Percentiles rank a stretch among this genome's conserved stretches.
Evolutionary conservation across 2,797 vertebrate genomes (phyloP).

Genomic region (Chloroceryle amazona): DNA sequence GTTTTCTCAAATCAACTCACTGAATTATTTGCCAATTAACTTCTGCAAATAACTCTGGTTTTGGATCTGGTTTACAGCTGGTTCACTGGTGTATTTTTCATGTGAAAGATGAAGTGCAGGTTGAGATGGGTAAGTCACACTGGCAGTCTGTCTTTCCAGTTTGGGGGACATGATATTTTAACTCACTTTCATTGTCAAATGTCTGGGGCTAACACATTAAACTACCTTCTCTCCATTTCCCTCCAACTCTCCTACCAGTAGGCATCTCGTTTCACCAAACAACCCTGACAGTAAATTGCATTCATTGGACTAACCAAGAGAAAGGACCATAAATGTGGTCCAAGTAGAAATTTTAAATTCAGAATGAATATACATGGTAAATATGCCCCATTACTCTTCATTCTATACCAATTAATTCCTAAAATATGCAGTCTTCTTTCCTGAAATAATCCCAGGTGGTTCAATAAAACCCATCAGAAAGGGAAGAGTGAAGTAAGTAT

Average conservation of each 20-base stretch:
- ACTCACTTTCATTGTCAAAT: background rate
- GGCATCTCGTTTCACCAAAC: background rate
- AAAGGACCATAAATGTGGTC: background rate
- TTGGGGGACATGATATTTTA: background rate
- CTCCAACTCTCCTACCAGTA: background rate
- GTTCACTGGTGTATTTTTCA: rapidly evolving
- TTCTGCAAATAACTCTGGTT: background rate
- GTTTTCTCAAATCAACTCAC: background rate
- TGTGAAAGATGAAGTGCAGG: background rate
- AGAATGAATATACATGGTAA: background rate
- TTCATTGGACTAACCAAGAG: background rate
- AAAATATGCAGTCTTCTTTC: background rate
- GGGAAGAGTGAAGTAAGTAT: background rate
- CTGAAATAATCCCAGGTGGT: background rate
- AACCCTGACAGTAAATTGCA: background rate
- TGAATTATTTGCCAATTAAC: background rate
- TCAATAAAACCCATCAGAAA: conserved; percentile 13
- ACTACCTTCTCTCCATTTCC: background rate
- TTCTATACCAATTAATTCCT: background rate
- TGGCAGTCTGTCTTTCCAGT: rapidly evolving
- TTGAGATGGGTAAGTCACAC: background rate
- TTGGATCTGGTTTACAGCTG: background rate
- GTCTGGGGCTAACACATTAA: background rate
- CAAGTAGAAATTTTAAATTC: conserved; percentile 30
- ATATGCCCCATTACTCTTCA: background rate